Percentiles rank a stretch among this genome's conserved stretches.
These are phyloP conservation scores for Plectropomus leopardus DNA, from an alignment of 2,113 vertebrate species.

Conservation along the genomic window DNA sequence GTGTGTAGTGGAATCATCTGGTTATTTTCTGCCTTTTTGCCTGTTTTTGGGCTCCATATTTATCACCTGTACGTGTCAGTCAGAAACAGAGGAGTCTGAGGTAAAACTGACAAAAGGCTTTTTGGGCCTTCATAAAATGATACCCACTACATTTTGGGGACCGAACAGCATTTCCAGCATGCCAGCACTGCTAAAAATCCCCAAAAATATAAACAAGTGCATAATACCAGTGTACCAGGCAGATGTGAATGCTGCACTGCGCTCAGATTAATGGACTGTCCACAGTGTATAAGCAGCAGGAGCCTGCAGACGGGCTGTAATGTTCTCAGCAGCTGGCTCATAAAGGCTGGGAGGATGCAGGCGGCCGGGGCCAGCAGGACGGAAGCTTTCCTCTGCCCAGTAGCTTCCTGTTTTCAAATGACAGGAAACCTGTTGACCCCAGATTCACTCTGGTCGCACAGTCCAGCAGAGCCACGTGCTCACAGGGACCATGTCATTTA, in stretches of 20 bases:
- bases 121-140: background rate
- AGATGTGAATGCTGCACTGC: slow-evolving; percentile 33
- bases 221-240: background rate
- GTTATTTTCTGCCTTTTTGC: background rate
- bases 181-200: background rate
- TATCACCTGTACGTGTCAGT: no score
- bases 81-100: no score
- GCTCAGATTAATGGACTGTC: slow-evolving; percentile 57
- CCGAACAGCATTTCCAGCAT: background rate
- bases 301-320: slow-evolving; percentile 36
- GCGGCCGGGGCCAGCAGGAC: slow-evolving; percentile 55
- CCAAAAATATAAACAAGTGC: background rate
- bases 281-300: slow-evolving; percentile 51
- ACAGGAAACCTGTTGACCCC: slow-evolving; percentile 54
- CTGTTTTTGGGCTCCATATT: background rate
- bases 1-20: background rate
- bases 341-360: slow-evolving; percentile 62
- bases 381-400: slow-evolving; percentile 73
- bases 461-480: background rate
- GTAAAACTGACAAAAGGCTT: background rate
- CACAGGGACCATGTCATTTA: background rate
- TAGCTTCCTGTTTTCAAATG: slow-evolving; percentile 77
- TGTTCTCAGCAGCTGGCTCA: slow-evolving; percentile 66
- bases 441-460: slow-evolving; percentile 2
- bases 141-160: background rate